Percentiles rank a stretch among this genome's conserved stretches.
phyloP scores from a whole-genome alignment of 2,113 vertebrate genomes.

The Tautogolabrus adspersus region DNA sequence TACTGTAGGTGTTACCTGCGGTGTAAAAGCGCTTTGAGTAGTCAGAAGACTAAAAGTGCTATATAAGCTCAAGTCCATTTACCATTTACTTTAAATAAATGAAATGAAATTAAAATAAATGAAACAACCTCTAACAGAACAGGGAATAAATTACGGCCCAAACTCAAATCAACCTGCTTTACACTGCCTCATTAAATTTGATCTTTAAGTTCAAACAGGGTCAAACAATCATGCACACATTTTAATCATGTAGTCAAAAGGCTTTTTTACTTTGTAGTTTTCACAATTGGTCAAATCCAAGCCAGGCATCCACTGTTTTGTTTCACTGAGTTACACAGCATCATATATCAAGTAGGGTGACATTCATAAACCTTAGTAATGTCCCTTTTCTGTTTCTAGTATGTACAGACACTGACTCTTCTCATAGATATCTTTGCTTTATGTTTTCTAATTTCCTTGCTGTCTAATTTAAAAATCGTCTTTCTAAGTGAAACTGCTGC shows the following conservation, averaged over 20 bases:
- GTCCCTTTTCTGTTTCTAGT: conserved; percentile 1
- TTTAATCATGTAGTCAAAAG: not conserved
- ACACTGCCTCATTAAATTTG: not conserved
- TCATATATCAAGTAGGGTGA: too few species aligned
- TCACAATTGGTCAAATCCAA: too few species aligned
- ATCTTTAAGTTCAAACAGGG: not conserved
- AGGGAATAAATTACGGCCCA: not conserved
- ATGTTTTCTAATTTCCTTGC: conserved; percentile 2
- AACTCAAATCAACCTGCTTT: not conserved
- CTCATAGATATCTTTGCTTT: conserved; percentile 3
- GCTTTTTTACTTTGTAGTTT: not conserved
- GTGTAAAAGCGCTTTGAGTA: too few species aligned
- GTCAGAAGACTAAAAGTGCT: too few species aligned
- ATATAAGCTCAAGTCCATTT: too few species aligned
- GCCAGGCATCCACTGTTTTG: too few species aligned
- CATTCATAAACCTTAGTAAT: conserved; percentile 5
- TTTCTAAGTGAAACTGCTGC: conserved; percentile 28
- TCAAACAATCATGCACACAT: not conserved
- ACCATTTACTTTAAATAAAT: too few species aligned
- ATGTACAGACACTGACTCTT: not conserved
- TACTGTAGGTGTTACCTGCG: too few species aligned
- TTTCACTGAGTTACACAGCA: too few species aligned
- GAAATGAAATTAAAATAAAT: too few species aligned
- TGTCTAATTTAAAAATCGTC: conserved; percentile 14
- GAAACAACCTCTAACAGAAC: not conserved